Evolutionary conservation across 1,140 invertebrate genomes (phyloP), one percentile per base, ranked within the genome.

Genomic region (Delia radicum): DNA sequence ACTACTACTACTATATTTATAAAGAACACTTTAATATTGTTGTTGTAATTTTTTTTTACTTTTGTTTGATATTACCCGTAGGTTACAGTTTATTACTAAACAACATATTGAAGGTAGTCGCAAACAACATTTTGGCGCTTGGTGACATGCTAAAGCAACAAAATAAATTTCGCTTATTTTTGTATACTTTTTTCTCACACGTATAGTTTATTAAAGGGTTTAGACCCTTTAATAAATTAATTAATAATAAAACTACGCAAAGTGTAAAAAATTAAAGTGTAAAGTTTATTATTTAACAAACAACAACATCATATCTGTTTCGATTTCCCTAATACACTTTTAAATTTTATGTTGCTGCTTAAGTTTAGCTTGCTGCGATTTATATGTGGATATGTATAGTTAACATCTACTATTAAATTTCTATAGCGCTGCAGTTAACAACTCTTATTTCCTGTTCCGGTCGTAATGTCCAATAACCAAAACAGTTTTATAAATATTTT

Each of bases 71-170:
- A n/a, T 1, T 29, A 18, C 37, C 28, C 28, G 28, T 67, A 31
- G 29, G 63, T 29, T 18, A 33, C n/a, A 21, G n/a, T 24, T 33
- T 28, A 65, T 29, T 65, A 13, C 27, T 65, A 27, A 27, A 24
- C 24, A 12, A n/a, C n/a, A 69, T 69, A 12, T 31, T 31, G n/a
- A 7, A 21, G 4, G 21, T 78, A 84, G 82, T 84, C 82, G 82
- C 82, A 82, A 77, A 81, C 82, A 84, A 84, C 81, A 81, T 82
- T 84, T 84, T 84, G 82, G 82, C 82, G 82, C 82, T 82, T 84
- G 81, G 82, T 84, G 82, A 84, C 82, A 84, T 84, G 82, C 81
- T 73, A 78, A 31, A 42, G 24, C 33, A 65, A 74, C 48, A 65
- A 74, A 24, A 42, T 10, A 42, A 31, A 73, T 63, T 62, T 61